Base-by-base conservation (phyloP, 2,797 vertebrate species). In the Moxostoma hubbsi region DNA sequence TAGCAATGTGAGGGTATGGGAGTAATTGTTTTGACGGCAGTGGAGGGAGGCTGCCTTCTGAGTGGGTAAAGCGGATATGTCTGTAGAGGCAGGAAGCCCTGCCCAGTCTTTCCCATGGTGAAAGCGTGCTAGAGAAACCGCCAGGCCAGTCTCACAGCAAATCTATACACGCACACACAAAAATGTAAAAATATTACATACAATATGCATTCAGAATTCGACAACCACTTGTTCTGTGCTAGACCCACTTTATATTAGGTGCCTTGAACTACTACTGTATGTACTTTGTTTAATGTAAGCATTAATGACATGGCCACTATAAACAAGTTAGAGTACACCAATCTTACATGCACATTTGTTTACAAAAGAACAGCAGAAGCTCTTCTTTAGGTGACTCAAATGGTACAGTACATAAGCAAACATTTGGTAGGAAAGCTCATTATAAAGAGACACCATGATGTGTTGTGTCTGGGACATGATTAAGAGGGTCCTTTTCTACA, bases 41-140 rank as follows among this genome's bases (percentile, higher is more conserved):
- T 82, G 87, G 85, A 89, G 88, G 85, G 65, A 85, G 88, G 76
- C 82, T 66, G 81, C 84, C 83, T 72, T 89, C 83, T 68, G 85
- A 70, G 88, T 91, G 89, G 91, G 90, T 90, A 92, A 92, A 92
- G 87, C 89, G 91, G 93, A 93, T 90, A 89, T 79, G 87, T 90
- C 89, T 86, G 86, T 88, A 88, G 90, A 80, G 9, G 87, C 92
- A 94, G 94, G 93, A 94, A 93, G 89, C 90, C 89, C 87, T 90
- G 87, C 92, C 92, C 93, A 81, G 87, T 80, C 85, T 90, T 92
- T 94, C 91, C 91, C 91, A 93, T 85, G 89, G 81, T 82, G 75
- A 90, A 79, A 85, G 84, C 61, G 16, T 83, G 85, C 70, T 77
- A 85, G 81, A 88, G 84, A 84, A 84, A 82, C 78, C 65, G 73